Evolutionary conservation across 2,113 vertebrate species (phyloP).

Genomic region (Acrocephalus kingi): DNA sequence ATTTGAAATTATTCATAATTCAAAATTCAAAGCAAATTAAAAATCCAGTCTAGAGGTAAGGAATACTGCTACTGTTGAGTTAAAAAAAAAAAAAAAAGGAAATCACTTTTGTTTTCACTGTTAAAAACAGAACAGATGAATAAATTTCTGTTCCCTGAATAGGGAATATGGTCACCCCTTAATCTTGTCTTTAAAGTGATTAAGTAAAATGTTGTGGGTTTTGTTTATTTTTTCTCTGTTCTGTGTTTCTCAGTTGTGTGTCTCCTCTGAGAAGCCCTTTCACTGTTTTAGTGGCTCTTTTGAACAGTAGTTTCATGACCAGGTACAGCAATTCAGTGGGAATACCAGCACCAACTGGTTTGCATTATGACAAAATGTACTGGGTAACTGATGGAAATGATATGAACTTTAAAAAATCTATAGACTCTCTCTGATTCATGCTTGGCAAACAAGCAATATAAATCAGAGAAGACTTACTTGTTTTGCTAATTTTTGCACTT

Average conservation of each 20-base stretch:
- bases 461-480: not conserved
- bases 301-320: not conserved
- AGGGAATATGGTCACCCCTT: not conserved
- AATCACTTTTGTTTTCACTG: not conserved
- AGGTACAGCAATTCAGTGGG: not conserved
- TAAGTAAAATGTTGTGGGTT: not conserved
- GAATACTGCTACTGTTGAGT: not conserved
- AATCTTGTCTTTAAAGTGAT: not conserved
- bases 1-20: not conserved
- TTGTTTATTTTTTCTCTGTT: not conserved
- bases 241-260: not conserved
- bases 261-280: not conserved
- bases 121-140: not conserved
- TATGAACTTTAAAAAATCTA: not conserved
- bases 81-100: not conserved
- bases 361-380: accelerated
- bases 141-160: not conserved
- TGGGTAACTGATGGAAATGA: not conserved
- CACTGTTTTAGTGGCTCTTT: not conserved
- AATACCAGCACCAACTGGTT: not conserved
- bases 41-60: not conserved
- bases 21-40: not conserved
- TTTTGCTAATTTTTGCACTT: not conserved
- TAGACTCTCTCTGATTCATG: not conserved
- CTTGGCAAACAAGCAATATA: not conserved